Evolutionary conservation across 2,113 vertebrate species (phyloP).

Genomic region (Cyphomyrus plagiostoma): DNA sequence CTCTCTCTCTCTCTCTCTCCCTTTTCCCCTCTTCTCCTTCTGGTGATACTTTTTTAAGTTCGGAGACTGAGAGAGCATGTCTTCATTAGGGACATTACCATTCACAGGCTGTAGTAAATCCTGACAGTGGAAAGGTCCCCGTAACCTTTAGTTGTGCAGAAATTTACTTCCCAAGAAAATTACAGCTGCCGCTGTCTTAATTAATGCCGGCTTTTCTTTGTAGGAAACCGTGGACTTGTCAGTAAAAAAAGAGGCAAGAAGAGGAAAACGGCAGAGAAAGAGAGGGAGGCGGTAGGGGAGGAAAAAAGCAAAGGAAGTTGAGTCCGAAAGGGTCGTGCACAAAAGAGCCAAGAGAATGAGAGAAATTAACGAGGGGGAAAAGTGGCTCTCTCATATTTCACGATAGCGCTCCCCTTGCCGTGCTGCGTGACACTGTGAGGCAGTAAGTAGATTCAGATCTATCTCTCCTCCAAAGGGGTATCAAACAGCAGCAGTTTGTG

Average conservation of each 20-base stretch:
- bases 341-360: constrained; percentile 35
- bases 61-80: constrained; percentile 97
- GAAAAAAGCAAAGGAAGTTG: constrained; percentile 27
- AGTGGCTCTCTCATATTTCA: constrained; percentile 52
- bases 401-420: constrained; percentile 64
- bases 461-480: constrained; percentile 54
- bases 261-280: constrained; percentile 63
- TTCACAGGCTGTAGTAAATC: constrained; percentile 99
- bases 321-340: constrained; percentile 61
- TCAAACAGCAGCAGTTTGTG: constrained; percentile 41
- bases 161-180: constrained; percentile 99
- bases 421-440: constrained; percentile 26
- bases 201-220: constrained; percentile 99
- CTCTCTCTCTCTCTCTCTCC: constrained; percentile 30
- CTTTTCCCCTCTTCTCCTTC: constrained; percentile 71
- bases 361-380: constrained; percentile 45
- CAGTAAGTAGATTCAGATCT: constrained; percentile 56
- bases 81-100: constrained; percentile 99
- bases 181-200: constrained; percentile 99
- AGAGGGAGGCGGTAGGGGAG: constrained; percentile 38
- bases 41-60: constrained; percentile 95
- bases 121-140: constrained; percentile 99
- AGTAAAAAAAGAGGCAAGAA: constrained; percentile 62
- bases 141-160: constrained; percentile 99
- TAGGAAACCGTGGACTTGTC: constrained; percentile 98